Conservation (phyloP, 2,113 vertebrate species). For the Morone chrysops region DNA sequence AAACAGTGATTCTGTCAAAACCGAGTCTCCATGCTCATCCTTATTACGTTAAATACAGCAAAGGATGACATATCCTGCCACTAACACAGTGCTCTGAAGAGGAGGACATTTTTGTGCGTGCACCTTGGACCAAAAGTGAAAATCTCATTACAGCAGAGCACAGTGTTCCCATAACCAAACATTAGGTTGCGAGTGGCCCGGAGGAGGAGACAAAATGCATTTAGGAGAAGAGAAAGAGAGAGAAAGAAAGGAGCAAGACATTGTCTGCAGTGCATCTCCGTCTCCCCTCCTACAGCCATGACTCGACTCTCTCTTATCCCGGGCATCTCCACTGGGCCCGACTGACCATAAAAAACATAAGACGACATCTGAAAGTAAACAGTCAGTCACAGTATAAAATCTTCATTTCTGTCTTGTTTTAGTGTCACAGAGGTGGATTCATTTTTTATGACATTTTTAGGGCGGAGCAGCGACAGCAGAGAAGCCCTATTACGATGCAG, state of each 20-base stretch:
- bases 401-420: background rate
- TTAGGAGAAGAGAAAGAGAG: background rate
- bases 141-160: conserved; percentile 8
- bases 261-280: background rate
- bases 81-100: background rate
- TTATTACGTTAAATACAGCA: background rate
- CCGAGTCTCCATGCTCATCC: no score
- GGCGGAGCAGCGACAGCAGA: no score
- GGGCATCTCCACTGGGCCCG: background rate
- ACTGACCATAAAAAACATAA: background rate
- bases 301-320: background rate
- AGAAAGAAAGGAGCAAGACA: background rate
- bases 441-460: background rate
- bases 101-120: background rate
- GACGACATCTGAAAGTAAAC: conserved; percentile 1
- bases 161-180: conserved; percentile 12
- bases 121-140: background rate
- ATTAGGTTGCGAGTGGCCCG: conserved; percentile 12
- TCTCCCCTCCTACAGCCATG: background rate
- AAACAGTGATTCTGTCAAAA: background rate
- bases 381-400: background rate
- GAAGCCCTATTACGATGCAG: no score
- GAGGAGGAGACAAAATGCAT: conserved; percentile 21
- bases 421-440: no score
- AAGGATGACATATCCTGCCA: background rate